These are phyloP conservation scores for Falco biarmicus DNA, from an alignment of 2,797 vertebrate genomes.

Conservation along the genomic window DNA sequence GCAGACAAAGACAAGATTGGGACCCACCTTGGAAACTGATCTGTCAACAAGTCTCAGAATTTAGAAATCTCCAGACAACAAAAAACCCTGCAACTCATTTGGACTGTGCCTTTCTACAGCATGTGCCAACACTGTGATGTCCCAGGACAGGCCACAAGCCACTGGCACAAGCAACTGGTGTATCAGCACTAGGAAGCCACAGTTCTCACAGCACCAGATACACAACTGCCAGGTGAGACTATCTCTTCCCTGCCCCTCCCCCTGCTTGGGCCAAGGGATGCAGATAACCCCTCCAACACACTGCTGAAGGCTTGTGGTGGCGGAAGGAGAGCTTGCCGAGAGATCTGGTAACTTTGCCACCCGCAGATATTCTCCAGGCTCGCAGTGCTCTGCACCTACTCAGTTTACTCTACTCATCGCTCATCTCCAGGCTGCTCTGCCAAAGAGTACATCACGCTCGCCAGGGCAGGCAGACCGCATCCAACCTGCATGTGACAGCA, in stretches of 20 bases:
- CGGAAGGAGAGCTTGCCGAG: neutral
- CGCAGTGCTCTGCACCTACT: neutral
- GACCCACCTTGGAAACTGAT: neutral
- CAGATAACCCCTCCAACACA: neutral
- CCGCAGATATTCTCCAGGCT: neutral
- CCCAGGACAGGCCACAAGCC: neutral
- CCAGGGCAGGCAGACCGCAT: neutral
- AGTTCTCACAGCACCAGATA: neutral
- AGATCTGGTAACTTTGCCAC: neutral
- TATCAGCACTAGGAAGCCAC: neutral
- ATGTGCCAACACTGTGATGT: neutral
- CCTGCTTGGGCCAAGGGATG: neutral
- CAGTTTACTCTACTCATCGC: slow-evolving; percentile 8
- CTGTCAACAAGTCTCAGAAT: neutral
- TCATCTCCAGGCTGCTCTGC: slow-evolving; percentile 23
- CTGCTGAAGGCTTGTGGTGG: neutral
- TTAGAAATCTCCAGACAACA: neutral
- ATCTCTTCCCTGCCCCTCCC: neutral
- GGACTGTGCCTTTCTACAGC: neutral
- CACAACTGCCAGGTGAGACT: neutral
- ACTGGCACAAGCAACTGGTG: neutral
- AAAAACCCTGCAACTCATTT: neutral
- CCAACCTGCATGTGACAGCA: neutral
- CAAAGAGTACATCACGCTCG: neutral
- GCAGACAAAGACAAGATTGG: neutral